phyloP scores from a whole-genome alignment of 2,888 invertebrate genomes.

The Steinernema hermaphroditum region DNA sequence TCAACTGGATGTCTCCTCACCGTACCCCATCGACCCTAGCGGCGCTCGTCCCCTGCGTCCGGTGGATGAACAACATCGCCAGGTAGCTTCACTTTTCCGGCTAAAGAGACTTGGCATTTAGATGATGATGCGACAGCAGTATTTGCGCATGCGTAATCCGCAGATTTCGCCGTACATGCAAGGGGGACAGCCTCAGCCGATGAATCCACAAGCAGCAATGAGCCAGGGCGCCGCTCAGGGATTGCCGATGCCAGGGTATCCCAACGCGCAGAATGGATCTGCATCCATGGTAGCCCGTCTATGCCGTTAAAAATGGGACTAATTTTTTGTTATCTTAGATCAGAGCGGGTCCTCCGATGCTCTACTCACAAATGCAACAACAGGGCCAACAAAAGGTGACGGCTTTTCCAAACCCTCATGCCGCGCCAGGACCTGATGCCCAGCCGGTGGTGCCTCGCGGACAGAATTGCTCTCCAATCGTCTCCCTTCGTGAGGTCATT shows the following conservation, averaged over 20 bases:
- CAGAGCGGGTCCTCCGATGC: slow-evolving; percentile 23
- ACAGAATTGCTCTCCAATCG: neutral
- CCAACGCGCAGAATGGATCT: neutral
- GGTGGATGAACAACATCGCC: slow-evolving; percentile 3
- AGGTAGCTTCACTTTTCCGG: neutral
- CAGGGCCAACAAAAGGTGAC: slow-evolving; percentile 22
- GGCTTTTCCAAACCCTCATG: slow-evolving; percentile 19
- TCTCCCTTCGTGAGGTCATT: neutral
- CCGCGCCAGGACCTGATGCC: neutral
- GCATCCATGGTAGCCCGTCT: neutral
- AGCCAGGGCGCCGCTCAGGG: neutral
- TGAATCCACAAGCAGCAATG: slow-evolving; percentile 3
- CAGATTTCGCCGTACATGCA: slow-evolving; percentile 9
- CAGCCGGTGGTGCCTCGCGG: neutral
- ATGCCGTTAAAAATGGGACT: neutral
- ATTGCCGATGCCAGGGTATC: slow-evolving; percentile 1
- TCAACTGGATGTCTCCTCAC: neutral
- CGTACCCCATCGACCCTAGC: slow-evolving; percentile 11
- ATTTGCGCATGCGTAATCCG: neutral
- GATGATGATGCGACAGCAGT: slow-evolving; percentile 19
- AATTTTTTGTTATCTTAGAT: neutral
- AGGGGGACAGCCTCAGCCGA: neutral
- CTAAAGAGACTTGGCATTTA: neutral
- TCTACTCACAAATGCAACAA: slow-evolving; percentile 23
- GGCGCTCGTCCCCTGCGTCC: slow-evolving; percentile 12